A percentile compares a stretch with the other conserved stretches of the same genome.
Evolutionary conservation across 2,888 invertebrate species (phyloP).

Genomic region (Drosophila subsilvestris): DNA sequence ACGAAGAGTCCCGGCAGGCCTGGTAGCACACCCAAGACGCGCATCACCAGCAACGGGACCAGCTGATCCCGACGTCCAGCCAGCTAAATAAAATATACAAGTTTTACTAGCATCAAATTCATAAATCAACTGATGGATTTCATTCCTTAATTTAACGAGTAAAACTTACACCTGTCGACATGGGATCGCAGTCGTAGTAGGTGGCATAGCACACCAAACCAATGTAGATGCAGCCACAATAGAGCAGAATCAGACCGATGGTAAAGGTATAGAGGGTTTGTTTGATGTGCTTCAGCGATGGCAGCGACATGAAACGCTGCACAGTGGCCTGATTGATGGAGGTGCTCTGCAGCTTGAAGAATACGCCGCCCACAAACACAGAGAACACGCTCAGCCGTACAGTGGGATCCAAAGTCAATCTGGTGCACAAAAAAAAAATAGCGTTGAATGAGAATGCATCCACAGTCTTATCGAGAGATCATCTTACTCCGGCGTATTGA

Average conservation of each 20-base stretch:
- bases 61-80: conserved; percentile 91
- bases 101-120: not conserved
- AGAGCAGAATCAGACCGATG: conserved; percentile 86
- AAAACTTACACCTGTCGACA: conserved; percentile 88
- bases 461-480: rapidly evolving
- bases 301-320: conserved; percentile 91
- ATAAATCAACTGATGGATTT: no score
- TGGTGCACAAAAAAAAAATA: conserved; percentile 76
- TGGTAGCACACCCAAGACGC: conserved; percentile 89
- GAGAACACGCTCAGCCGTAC: conserved; percentile 92
- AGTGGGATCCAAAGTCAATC: conserved; percentile 91
- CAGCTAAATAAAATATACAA: conserved; percentile 85
- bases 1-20: conserved; percentile 95
- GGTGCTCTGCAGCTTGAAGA: conserved; percentile 90
- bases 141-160: no score
- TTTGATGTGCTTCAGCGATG: conserved; percentile 88
- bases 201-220: conserved; percentile 90
- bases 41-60: conserved; percentile 93
- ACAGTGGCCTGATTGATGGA: conserved; percentile 93
- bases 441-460: not conserved
- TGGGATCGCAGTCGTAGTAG: conserved; percentile 90
- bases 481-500: conserved; percentile 89
- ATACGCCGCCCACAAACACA: conserved; percentile 89
- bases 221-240: conserved; percentile 88
- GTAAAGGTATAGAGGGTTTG: conserved; percentile 88